A percentile compares a stretch with the other conserved stretches of the same genome.
Evolutionary conservation across 1,140 invertebrate species (phyloP).

Genomic region (Dermatophagoides farinae): DNA sequence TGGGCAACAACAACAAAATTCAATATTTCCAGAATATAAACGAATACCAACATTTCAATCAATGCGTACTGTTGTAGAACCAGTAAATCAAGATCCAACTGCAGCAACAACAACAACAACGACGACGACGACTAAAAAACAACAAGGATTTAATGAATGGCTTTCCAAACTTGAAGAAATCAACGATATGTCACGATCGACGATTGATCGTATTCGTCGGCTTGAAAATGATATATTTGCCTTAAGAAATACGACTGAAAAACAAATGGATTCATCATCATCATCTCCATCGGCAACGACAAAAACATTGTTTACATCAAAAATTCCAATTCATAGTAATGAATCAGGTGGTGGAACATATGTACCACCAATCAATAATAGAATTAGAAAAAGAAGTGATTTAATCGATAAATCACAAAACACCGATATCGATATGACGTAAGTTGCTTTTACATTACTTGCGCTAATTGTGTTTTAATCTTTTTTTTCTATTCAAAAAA

Average conservation of each 20-base stretch:
- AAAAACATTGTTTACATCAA: conserved; percentile 2
- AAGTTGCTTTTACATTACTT: too few relatives aligned
- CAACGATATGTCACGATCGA: conserved; percentile 2
- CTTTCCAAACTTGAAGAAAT: not conserved
- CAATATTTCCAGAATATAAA: not conserved
- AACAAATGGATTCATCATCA: not conserved
- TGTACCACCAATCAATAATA: not conserved
- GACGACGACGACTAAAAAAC: not conserved
- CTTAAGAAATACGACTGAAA: not conserved
- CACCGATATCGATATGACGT: conserved; percentile 2
- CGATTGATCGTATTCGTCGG: not conserved
- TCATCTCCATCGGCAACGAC: not conserved
- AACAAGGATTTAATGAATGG: conserved; percentile 7
- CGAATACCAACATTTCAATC: not conserved
- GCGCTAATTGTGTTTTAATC: too few relatives aligned
- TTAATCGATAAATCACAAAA: not conserved
- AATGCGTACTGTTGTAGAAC: not conserved
- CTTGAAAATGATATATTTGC: not conserved
- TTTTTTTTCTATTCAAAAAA: not conserved
- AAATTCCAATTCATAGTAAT: not conserved
- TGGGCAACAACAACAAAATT: too few relatives aligned
- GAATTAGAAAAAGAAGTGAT: not conserved
- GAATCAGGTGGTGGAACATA: not conserved
- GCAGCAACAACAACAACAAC: not conserved
- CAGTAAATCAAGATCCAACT: not conserved